Evolutionary conservation across 2,113 vertebrate genomes (phyloP).

Genomic region (Neomonachus schauinslandi): DNA sequence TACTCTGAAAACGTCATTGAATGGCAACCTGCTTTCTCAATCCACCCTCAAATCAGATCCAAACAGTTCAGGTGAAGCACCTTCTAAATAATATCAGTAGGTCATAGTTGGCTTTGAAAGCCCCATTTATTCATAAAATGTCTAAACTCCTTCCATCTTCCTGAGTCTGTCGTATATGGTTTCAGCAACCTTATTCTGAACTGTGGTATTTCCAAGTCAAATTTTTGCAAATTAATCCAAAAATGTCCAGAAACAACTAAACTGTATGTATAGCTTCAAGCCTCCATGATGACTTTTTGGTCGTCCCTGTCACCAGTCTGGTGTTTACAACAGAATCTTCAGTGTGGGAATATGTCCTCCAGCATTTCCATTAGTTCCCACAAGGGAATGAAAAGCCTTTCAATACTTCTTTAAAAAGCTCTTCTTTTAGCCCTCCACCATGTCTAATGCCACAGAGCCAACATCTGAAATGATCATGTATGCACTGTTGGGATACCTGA

Average conservation of each 20-base stretch:
- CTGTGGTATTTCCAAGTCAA: not conserved
- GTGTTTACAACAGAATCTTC: slow-evolving; percentile 24
- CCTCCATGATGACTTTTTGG: not conserved
- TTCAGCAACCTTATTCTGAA: slow-evolving; percentile 47
- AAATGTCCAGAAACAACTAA: not conserved
- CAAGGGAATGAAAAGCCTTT: slow-evolving; percentile 9
- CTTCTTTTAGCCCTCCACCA: not conserved
- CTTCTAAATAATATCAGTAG: slow-evolving; percentile 1
- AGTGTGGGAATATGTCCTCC: slow-evolving; percentile 18
- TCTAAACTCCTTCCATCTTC: not conserved
- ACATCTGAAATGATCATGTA: slow-evolving; percentile 25
- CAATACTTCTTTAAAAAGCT: slow-evolving; percentile 1
- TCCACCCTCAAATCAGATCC: not conserved
- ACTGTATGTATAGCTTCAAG: not conserved
- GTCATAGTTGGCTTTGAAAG: not conserved
- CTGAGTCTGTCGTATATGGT: not conserved
- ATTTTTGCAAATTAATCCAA: not conserved
- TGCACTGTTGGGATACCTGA: slow-evolving; percentile 39
- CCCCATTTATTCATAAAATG: not conserved
- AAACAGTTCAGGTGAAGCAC: not conserved
- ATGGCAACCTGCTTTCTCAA: slow-evolving; percentile 26
- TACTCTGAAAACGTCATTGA: not conserved
- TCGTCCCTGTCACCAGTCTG: not conserved
- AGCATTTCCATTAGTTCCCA: slow-evolving; percentile 6
- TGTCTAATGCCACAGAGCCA: slow-evolving; percentile 38